Evolutionary conservation across 23 tunicate species (phyloP), one percentile per base, ranked within the genome.

Genomic region (Clavelina lepadiformis): DNA sequence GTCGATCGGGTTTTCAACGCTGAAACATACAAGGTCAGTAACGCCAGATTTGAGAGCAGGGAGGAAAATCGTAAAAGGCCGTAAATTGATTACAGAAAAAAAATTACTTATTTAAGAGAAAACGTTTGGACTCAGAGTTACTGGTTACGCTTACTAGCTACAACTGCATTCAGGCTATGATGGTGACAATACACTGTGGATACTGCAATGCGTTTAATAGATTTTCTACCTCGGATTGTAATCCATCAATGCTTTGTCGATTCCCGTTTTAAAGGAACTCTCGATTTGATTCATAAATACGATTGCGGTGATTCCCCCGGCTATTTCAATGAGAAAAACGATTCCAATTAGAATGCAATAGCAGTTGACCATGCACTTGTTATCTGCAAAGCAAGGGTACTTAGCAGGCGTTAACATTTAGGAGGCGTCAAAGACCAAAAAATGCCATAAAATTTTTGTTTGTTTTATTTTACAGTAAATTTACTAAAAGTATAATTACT

Each of bases 361-460:
- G 63, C 62, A 58, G 72, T 80, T 80, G 3, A 72, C 37, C 78
- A 80, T 37, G 35, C 68, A 71, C 52, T 62, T 71, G 71, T 63
- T 80, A 51, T 80, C 86, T 80, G 72, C 20, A 38, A 5, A 15
- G n/a, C 31, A n/a, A 57, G 28, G 18, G 5, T 11, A 54, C 19
- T 18, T 20, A 11, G 13, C 49, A 44, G 15, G 15, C 15, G 49
- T 44, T 11, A 44, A 44, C 13, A n/a, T n/a, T n/a, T n/a, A n/a
- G n/a, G n/a, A n/a, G n/a, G n/a, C n/a, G n/a, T n/a, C n/a, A n/a
- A n/a, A n/a, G n/a, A n/a, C n/a, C n/a, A n/a, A n/a, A n/a, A n/a
- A n/a, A n/a, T n/a, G n/a, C n/a, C n/a, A n/a, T n/a, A n/a, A n/a
- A n/a, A n/a, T n/a, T n/a, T n/a, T n/a, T n/a, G n/a, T n/a, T n/a